Conservation (phyloP, 2,113 vertebrate genomes). For the Sylvilagus bachmani region DNA sequence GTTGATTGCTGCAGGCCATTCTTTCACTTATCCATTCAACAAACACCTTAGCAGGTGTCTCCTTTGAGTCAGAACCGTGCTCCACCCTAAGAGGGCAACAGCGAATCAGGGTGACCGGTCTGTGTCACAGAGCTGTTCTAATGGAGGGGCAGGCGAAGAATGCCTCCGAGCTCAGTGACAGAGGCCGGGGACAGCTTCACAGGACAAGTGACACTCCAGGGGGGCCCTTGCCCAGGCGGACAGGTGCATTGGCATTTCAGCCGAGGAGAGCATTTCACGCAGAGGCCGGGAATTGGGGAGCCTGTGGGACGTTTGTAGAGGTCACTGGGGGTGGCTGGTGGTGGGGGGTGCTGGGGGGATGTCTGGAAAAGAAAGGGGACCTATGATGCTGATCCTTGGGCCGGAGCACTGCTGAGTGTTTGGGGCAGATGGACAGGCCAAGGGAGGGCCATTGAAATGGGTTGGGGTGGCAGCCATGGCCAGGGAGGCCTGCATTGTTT, state of each 20-base stretch:
- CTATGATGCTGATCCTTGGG: background rate
- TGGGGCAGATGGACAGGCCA: too few relatives aligned
- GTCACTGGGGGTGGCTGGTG: fast-evolving
- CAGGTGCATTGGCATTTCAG: background rate
- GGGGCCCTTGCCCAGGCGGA: background rate
- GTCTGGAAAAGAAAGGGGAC: background rate
- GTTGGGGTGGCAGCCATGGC: background rate
- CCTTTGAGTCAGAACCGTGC: background rate
- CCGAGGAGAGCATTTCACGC: background rate
- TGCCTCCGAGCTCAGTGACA: fast-evolving
- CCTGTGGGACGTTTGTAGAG: background rate
- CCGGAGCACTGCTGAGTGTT: too few relatives aligned
- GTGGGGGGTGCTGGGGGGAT: background rate
- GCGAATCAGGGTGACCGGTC: fast-evolving
- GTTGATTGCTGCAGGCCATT: background rate
- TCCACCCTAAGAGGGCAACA: background rate
- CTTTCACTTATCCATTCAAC: background rate
- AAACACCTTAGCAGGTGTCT: background rate
- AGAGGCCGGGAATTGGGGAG: background rate
- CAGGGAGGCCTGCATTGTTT: too few relatives aligned
- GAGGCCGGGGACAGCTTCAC: background rate
- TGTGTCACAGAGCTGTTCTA: fast-evolving
- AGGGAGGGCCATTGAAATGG: too few relatives aligned
- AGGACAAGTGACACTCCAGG: background rate
- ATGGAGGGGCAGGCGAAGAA: fast-evolving